A percentile compares a stretch with the other conserved stretches of the same genome.
phyloP scores from a whole-genome alignment of 2,797 vertebrate genomes.

The Poeciliopsis gracilis region DNA sequence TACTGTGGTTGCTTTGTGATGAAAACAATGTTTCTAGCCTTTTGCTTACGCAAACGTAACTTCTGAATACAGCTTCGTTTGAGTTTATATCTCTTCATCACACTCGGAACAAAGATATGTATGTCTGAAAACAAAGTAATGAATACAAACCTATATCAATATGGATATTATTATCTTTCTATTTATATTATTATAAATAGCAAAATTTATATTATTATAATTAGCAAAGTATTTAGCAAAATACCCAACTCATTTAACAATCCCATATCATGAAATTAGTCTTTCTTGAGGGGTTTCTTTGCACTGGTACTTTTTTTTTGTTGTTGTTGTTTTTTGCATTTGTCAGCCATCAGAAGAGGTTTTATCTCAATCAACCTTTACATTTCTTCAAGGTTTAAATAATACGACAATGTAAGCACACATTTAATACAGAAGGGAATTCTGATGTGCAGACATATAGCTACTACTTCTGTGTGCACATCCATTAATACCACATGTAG shows the following conservation, averaged over 20 bases:
- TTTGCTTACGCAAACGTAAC: background rate
- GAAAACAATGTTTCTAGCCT: background rate
- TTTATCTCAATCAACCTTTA: background rate
- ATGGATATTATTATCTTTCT: background rate
- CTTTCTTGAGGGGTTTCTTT: background rate
- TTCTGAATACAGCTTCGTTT: background rate
- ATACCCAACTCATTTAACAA: background rate
- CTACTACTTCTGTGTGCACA: background rate
- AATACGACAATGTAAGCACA: background rate
- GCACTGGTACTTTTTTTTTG: background rate
- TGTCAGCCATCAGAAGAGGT: background rate
- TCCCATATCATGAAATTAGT: background rate
- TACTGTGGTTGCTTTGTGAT: background rate
- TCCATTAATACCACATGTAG: constrained; percentile 12
- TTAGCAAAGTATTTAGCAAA: background rate
- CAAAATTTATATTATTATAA: background rate
- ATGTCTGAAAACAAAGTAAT: background rate
- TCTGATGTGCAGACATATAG: constrained; percentile 1
- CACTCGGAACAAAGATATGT: background rate
- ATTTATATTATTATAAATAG: background rate
- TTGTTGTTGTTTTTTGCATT: background rate
- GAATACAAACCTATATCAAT: background rate
- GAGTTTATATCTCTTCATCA: background rate
- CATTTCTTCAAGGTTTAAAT: background rate
- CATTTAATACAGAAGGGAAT: constrained; percentile 9